Conservation (phyloP, 1,140 invertebrate genomes). For the Acyrthosiphon pisum region DNA sequence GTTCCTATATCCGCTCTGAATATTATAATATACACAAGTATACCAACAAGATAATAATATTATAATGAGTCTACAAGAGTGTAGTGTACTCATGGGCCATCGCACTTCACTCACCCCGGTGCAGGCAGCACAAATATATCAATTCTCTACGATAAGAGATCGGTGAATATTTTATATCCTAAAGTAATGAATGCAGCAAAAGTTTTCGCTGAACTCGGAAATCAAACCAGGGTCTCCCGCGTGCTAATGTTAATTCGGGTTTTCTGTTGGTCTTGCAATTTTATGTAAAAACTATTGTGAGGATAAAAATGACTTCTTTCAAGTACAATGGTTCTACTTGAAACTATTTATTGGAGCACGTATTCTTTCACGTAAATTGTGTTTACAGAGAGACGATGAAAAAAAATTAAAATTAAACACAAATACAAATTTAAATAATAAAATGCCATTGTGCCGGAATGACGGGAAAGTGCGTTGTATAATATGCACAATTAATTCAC, state of each 20-base stretch:
- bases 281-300: background rate
- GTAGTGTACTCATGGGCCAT: background rate
- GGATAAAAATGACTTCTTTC: background rate
- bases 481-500: slow-evolving; percentile 22
- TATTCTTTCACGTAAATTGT: background rate
- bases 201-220: background rate
- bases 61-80: background rate
- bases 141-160: background rate
- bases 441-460: background rate
- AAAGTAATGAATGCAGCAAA: background rate
- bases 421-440: background rate
- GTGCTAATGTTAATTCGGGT: background rate
- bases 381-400: background rate
- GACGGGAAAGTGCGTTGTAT: background rate
- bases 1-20: background rate
- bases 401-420: slow-evolving; percentile 16
- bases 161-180: background rate
- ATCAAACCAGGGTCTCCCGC: background rate
- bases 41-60: background rate
- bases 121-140: background rate
- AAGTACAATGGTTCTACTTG: background rate
- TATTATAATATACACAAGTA: background rate
- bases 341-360: background rate
- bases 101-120: background rate
- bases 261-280: background rate